Conservation (phyloP, 2,113 vertebrate genomes). For the Alexandromys fortis region DNA sequence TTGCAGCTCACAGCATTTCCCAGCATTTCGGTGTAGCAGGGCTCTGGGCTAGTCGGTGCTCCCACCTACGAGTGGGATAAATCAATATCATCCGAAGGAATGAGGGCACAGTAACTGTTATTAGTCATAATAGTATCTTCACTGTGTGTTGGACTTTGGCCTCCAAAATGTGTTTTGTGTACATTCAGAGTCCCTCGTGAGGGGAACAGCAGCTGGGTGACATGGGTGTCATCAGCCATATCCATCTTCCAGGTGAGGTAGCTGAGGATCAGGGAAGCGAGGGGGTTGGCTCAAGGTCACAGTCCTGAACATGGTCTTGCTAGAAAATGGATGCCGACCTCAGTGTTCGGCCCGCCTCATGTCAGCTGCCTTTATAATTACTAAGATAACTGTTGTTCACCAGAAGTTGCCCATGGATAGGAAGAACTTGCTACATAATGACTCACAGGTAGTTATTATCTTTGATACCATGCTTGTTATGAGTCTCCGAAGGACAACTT, state of each 20-base stretch:
- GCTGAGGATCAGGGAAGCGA: neutral
- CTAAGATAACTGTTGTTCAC: neutral
- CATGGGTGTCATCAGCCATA: neutral
- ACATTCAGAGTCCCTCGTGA: neutral
- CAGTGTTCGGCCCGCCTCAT: neutral
- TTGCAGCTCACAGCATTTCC: neutral
- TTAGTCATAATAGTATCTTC: slow-evolving; percentile 36
- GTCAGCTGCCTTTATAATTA: slow-evolving; percentile 41
- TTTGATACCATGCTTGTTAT: neutral
- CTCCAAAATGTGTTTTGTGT: neutral
- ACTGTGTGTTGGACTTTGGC: neutral
- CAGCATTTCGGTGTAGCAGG: neutral
- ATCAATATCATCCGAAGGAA: neutral
- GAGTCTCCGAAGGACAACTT: neutral
- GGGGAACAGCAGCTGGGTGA: neutral
- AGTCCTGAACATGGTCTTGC: neutral
- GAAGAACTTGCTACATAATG: neutral
- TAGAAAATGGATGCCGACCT: neutral
- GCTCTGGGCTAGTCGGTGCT: neutral
- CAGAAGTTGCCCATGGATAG: neutral
- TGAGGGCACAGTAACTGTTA: neutral
- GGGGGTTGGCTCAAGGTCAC: slow-evolving; percentile 17
- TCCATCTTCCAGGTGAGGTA: neutral
- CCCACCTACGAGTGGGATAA: neutral
- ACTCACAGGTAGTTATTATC: neutral